Evolutionary conservation across 2,113 vertebrate species (phyloP), one percentile per base, ranked within the genome.

Genomic region (Solea solea): DNA sequence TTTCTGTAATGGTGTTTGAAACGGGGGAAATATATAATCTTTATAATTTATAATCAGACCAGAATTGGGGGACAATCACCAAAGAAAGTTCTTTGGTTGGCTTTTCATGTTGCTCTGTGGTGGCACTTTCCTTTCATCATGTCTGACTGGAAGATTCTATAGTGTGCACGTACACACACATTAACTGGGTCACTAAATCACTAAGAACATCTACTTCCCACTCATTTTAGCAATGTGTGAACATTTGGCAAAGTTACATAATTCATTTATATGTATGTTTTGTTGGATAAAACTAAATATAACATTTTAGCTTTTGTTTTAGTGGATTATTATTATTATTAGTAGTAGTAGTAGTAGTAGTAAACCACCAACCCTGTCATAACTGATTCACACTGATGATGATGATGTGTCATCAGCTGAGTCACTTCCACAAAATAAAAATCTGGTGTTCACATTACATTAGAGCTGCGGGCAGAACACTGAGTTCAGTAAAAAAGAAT

Each of bases 391-490:
- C 15, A 14, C 5, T 57, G 51, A 44, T 62, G 55, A 15, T 13
- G 27, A 42, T 66, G 53, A 28, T 40, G 45, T 9, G 49, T 55
- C 12, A 64, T 75, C 7, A 16, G 16, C 11, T 25, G 44, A 63
- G 64, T 41, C 48, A 42, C 57, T 40, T 48, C 44, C 70, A 70
- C 39, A 59, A 69, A 72, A 45, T 39, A 60, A 52, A 13, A 75
- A 58, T 52, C 25, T 28, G 49, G 15, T 45, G 65, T 15, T 65
- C 48, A 61, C 52, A 25, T 69, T n/a, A 50, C 5, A 50, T 59
- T 64, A 69, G 27, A 64, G 45, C 46, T 70, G 46, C 27, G 45
- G 46, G 56, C 54, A 50, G 21, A 73, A 78, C 50, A 74, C 73
- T 51, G 42, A 71, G 65, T 39, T 65, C 39, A 72, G 57, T 57